phyloP scores from a whole-genome alignment of 2,888 invertebrate species.

The Odontocolon sp. region DNA sequence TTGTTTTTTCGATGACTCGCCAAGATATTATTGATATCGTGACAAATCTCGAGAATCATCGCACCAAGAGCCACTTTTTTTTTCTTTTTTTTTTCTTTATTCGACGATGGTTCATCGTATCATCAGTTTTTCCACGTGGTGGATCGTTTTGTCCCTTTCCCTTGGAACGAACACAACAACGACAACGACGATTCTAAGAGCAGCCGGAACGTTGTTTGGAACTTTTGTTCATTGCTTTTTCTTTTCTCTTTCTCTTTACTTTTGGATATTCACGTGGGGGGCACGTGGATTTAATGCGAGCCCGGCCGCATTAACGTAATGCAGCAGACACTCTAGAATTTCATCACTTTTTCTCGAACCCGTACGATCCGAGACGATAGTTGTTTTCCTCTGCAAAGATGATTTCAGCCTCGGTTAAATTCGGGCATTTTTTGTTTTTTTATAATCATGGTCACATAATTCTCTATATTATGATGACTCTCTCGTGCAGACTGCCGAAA shows the following conservation, averaged over 20 bases:
- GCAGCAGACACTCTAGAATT: conserved; percentile 55
- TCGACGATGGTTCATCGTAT: too few species aligned
- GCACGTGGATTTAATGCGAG: conserved; percentile 58
- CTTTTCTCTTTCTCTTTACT: conserved; percentile 42
- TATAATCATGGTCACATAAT: background rate
- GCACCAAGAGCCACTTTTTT: conserved; percentile 48
- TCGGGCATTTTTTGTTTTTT: conserved; percentile 13
- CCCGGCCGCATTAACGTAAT: conserved; percentile 51
- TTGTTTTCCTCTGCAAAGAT: conserved; percentile 73
- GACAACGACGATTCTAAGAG: conserved; percentile 21
- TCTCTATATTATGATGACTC: too few species aligned
- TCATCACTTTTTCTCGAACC: conserved; percentile 72
- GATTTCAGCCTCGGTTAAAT: conserved; percentile 45
- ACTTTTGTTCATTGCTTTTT: conserved; percentile 62
- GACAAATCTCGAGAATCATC: conserved; percentile 28
- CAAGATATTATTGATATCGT: background rate
- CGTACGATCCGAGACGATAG: conserved; percentile 69
- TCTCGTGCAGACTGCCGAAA: too few species aligned
- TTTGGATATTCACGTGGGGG: conserved; percentile 20
- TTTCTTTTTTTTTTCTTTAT: conserved; percentile 9
- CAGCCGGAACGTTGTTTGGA: conserved; percentile 64
- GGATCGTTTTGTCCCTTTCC: too few species aligned
- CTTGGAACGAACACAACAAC: conserved; percentile 17
- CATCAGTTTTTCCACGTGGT: too few species aligned
- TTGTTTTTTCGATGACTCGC: background rate